Percentiles rank a stretch among this genome's conserved stretches.
Evolutionary conservation across 2,888 invertebrate genomes (phyloP).

Genomic region (Rhingia campestris): DNA sequence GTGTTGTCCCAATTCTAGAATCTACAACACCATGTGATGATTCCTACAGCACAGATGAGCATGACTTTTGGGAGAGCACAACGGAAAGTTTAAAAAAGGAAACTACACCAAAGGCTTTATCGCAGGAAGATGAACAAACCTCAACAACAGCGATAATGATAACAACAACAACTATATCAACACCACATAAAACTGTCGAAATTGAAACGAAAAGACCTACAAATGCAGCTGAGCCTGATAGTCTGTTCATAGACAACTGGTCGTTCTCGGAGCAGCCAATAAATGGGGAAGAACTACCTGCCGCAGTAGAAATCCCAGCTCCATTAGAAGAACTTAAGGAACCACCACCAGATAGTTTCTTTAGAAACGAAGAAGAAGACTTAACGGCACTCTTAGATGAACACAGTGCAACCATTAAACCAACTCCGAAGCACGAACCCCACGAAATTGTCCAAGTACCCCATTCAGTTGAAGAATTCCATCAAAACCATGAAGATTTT

Average conservation of each 20-base stretch:
- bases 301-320: neutral
- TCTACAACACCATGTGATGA: conserved; percentile 23
- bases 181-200: neutral
- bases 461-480: neutral
- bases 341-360: conserved; percentile 26
- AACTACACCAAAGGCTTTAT: neutral
- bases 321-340: conserved; percentile 5
- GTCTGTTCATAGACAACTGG: conserved; percentile 55
- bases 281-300: neutral
- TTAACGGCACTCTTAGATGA: neutral
- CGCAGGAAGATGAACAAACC: neutral
- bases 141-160: neutral
- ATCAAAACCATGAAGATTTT: neutral
- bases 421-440: neutral
- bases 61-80: neutral
- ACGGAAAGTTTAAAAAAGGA: neutral
- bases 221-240: neutral
- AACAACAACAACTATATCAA: neutral
- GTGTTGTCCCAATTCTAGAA: neutral
- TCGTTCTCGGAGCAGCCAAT: neutral
- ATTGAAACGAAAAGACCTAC: neutral
- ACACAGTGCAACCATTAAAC: neutral
- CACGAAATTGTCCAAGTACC: too few relatives aligned
- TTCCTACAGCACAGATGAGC: neutral
- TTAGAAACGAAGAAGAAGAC: conserved; percentile 34